These are phyloP conservation scores for Xiphophorus maculatus DNA, from an alignment of 2,113 vertebrate genomes.

Conservation along the genomic window DNA sequence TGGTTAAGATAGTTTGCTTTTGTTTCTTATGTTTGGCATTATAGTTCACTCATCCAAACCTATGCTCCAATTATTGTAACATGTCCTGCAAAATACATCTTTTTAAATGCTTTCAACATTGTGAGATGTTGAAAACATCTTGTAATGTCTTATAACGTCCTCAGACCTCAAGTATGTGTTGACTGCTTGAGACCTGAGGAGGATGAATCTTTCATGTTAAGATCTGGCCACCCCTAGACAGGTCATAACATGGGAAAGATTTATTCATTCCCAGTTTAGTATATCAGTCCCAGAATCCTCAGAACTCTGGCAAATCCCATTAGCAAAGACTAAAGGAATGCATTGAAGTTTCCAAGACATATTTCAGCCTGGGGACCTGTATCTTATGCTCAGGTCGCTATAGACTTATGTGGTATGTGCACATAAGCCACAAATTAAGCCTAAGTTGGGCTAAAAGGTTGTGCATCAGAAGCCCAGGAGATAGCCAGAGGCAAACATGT, in stretches of 20 bases:
- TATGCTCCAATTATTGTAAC: too few species aligned
- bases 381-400: slow-evolving; percentile 51
- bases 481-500: slow-evolving; percentile 62
- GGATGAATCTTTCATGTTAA: too few species aligned
- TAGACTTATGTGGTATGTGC: slow-evolving; percentile 66
- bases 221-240: too few species aligned
- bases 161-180: too few species aligned
- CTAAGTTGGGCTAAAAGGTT: slow-evolving; percentile 53
- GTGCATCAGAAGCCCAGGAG: slow-evolving; percentile 37
- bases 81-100: too few species aligned
- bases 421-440: slow-evolving; percentile 61
- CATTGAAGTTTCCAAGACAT: slow-evolving; percentile 46
- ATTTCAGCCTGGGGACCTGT: slow-evolving; percentile 52
- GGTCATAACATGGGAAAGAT: slow-evolving; percentile 2
- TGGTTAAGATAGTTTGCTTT: too few species aligned
- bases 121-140: too few species aligned
- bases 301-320: slow-evolving; percentile 30
- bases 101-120: too few species aligned
- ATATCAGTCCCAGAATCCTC: slow-evolving; percentile 31
- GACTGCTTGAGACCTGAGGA: too few species aligned
- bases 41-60: too few species aligned
- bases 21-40: too few species aligned
- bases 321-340: slow-evolving; percentile 49
- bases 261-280: neutral
- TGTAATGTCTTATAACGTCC: too few species aligned